phyloP scores from a whole-genome alignment of 2,113 vertebrate species.

The Cebidichthys violaceus region DNA sequence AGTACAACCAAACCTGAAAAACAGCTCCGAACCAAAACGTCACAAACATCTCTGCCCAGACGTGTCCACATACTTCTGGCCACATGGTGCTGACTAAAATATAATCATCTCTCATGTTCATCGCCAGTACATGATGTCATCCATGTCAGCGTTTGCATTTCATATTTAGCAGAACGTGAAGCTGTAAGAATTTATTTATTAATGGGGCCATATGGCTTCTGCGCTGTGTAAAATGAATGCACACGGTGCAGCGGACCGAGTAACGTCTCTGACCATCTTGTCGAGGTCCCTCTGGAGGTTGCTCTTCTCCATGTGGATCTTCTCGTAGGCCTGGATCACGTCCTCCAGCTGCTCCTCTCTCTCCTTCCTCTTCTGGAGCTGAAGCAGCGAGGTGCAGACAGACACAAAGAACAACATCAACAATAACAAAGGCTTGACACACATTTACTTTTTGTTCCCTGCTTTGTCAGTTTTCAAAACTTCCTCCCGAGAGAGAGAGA shows the following conservation, averaged over 20 bases:
- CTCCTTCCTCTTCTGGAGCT: constrained; percentile 97
- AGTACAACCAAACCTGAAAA: too few relatives aligned
- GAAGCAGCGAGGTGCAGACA: constrained; percentile 32
- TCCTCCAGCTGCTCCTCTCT: constrained; percentile 96
- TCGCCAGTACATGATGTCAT: neutral
- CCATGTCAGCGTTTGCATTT: neutral
- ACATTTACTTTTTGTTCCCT: neutral
- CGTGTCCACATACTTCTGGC: too few relatives aligned
- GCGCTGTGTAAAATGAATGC: neutral
- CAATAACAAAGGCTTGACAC: constrained; percentile 18
- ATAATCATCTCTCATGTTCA: neutral
- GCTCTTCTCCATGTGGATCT: constrained; percentile 96
- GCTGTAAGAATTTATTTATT: neutral
- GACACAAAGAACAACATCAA: neutral
- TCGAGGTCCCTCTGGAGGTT: constrained; percentile 94
- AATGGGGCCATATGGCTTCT: constrained; percentile 24
- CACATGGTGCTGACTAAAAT: neutral
- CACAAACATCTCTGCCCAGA: neutral
- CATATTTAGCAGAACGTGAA: neutral
- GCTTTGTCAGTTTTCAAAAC: constrained; percentile 49
- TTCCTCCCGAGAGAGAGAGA: constrained; percentile 6
- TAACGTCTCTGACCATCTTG: constrained; percentile 88
- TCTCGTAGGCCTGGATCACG: constrained; percentile 98
- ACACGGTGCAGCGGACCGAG: neutral
- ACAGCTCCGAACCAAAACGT: neutral